Base-by-base conservation (phyloP, 2,797 vertebrate species). In the Poecilia gillii region DNA sequence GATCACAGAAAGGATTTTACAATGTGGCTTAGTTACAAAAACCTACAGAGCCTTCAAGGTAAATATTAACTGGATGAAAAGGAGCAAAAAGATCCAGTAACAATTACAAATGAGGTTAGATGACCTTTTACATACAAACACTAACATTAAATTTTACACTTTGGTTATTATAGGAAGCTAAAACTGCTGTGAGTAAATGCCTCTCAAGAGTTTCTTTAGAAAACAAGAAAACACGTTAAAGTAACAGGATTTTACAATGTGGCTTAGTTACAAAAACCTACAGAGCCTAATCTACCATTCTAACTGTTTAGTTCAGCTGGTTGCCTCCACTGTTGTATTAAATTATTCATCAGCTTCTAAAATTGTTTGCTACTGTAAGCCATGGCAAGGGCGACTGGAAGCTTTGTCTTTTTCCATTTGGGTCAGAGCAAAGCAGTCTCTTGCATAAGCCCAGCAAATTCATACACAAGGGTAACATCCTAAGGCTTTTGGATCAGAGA, bases 261-360 rank as follows among this genome's bases (percentile, higher is more conserved):
- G 6, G 33, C 79, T 73, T 72, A 36, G 25, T 51, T 62, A 55
- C 28, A 55, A 66, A 77, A 80, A 45, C 57, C 72, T 64, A 36
- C 73, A 80, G 68, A 83, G 28, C 47, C 16, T 33, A 66, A 76
- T 77, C 66, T 47, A 41, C 73, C 81, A 7, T 80, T 78, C 47
- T 16, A 46, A 81, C 47, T 36, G 80, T 45, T 85, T 59, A 73
- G 74, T 20, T 81, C 78, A 77, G 83, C 86, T 73, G 80, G 74
- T 73, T 39, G 84, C 88, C 85, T 53, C 43, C 2, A 18, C 86
- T 80, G 85, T 68, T 81, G 66, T 36, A 70, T 25, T 91, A 80
- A 91, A 88, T 91, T 88, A 89, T 88, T 90, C 89, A 91, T 93
- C 86, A 82, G 76, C 66, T 77, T 85, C 88, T 86, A 88, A 86